Conservation (phyloP, 37 sponge, comb jelly and placozoan genomes). For the Tethya wilhelma region DNA sequence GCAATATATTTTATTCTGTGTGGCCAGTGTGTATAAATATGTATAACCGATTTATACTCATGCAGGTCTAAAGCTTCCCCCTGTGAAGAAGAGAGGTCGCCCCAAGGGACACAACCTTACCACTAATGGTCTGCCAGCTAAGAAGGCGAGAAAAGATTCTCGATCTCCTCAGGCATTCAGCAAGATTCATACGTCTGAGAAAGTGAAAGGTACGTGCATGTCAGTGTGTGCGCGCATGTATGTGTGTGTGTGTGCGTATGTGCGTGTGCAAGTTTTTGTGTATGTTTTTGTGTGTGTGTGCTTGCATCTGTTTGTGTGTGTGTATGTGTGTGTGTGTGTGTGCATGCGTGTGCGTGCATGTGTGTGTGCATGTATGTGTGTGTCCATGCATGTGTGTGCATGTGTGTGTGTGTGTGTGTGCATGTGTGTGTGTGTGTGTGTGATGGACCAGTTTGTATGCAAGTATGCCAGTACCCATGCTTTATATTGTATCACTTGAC, state of each 20-base stretch:
- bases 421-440: too few species aligned
- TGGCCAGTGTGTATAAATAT: too few species aligned
- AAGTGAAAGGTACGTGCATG: background rate
- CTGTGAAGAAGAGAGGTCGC: slow-evolving; percentile 24
- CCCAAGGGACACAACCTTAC: slow-evolving; percentile 28
- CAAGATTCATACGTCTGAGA: background rate
- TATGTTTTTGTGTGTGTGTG: background rate
- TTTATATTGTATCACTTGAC: too few species aligned
- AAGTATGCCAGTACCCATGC: too few species aligned
- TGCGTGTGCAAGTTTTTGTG: background rate
- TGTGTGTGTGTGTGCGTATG: too few species aligned
- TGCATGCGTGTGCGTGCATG: background rate
- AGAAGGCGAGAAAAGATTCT: background rate
- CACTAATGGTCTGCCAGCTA: slow-evolving; percentile 23
- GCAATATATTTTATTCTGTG: too few species aligned
- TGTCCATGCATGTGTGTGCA: too few species aligned
- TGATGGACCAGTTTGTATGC: too few species aligned
- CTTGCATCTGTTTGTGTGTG: background rate
- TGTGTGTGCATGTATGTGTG: too few species aligned
- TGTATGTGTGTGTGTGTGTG: background rate
- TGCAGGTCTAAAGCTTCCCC: background rate
- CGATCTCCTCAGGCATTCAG: background rate
- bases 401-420: too few species aligned
- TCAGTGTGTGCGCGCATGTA: too few species aligned
- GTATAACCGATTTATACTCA: too few species aligned